These are phyloP conservation scores for Acrocephalus arundinaceus DNA, from an alignment of 2,113 vertebrate species.

Conservation along the genomic window DNA sequence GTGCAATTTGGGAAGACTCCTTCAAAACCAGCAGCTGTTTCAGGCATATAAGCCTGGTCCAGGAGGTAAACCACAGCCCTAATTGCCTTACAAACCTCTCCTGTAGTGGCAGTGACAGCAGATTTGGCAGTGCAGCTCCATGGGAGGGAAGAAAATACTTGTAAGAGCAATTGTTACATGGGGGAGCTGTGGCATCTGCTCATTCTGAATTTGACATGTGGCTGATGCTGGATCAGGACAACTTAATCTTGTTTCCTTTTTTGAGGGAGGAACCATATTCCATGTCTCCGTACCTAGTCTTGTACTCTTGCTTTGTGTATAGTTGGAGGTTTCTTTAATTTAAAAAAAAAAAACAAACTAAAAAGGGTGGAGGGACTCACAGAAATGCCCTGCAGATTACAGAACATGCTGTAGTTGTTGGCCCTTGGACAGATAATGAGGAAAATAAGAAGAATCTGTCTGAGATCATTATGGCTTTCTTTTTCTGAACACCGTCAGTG, in stretches of 20 bases:
- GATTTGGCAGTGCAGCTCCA: neutral
- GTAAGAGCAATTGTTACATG: neutral
- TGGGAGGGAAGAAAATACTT: neutral
- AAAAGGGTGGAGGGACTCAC: neutral
- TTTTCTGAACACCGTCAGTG: neutral
- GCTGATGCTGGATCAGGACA: neutral
- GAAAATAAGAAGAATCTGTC: neutral
- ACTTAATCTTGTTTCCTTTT: neutral
- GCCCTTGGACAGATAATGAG: neutral
- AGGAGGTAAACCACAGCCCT: neutral
- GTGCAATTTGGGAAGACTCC: neutral
- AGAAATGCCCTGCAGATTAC: neutral
- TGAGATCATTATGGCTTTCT: neutral
- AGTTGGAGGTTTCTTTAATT: too few species aligned
- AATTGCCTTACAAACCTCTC: neutral
- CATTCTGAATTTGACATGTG: neutral
- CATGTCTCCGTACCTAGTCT: neutral
- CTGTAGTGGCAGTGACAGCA: neutral
- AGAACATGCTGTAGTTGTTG: neutral
- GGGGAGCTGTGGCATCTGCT: neutral
- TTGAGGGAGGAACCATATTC: neutral
- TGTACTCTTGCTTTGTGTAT: neutral
- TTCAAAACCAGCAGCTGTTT: slow-evolving; percentile 11
- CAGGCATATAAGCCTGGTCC: neutral
- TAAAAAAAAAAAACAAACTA: neutral